phyloP scores from a whole-genome alignment of 2,888 invertebrate species.

The Eretmocerus hayati region DNA sequence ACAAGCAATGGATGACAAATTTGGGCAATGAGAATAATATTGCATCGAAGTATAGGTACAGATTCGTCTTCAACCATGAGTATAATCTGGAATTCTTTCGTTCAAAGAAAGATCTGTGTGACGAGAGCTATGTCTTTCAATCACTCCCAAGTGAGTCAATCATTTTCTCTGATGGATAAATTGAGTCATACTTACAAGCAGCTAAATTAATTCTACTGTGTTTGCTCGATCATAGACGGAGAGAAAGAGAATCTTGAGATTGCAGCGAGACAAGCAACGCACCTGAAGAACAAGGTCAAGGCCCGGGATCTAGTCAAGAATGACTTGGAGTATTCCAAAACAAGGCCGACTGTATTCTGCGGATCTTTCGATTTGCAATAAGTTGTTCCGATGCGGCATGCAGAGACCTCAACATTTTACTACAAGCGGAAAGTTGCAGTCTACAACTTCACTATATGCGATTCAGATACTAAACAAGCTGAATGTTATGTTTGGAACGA shows the following conservation, averaged over 20 bases:
- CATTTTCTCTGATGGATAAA: too few species aligned
- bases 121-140: not conserved
- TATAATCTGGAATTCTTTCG: not conserved
- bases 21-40: too few species aligned
- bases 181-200: too few species aligned
- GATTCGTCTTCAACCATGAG: too few species aligned
- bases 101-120: not conserved
- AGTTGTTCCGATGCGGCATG: not conserved
- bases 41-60: too few species aligned
- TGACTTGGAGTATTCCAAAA: not conserved
- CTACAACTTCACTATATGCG: constrained; percentile 9
- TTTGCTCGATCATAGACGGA: too few species aligned
- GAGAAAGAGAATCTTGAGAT: not conserved
- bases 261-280: not conserved
- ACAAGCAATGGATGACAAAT: not conserved
- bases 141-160: not conserved
- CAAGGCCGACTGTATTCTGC: not conserved
- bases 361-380: constrained; percentile 6
- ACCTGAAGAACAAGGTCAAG: not conserved
- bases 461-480: constrained; percentile 8
- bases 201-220: too few species aligned
- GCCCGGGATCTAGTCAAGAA: not conserved
- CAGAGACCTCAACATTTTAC: not conserved
- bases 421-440: not conserved
- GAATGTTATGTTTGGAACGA: constrained; percentile 13